Evolutionary conservation across 2,797 vertebrate species (phyloP).

Genomic region (Scomberomorus guttatus): DNA sequence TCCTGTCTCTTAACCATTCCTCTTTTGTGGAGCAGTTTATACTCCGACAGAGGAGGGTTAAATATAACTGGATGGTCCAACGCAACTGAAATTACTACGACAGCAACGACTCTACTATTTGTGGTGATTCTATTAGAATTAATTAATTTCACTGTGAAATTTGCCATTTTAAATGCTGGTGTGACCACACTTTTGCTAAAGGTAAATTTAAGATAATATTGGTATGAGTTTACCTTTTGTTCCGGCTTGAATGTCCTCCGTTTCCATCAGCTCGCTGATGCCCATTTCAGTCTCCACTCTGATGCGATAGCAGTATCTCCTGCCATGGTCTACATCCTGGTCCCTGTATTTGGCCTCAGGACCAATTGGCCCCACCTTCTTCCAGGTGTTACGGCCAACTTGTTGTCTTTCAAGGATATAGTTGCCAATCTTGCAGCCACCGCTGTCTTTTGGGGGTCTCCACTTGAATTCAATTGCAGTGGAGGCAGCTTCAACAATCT

Average conservation of each 20-base stretch:
- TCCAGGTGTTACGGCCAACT: slow-evolving; percentile 91
- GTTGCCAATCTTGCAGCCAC: slow-evolving; percentile 87
- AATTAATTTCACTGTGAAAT: not conserved
- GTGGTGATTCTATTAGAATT: not conserved
- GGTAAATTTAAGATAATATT: not conserved
- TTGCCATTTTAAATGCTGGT: not conserved
- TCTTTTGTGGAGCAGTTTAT: not conserved
- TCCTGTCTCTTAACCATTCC: not conserved
- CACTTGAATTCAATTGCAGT: slow-evolving; percentile 88
- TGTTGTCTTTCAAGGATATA: slow-evolving; percentile 91
- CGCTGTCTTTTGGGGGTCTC: slow-evolving; percentile 89
- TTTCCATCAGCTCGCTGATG: slow-evolving; percentile 88
- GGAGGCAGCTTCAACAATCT: slow-evolving; percentile 84
- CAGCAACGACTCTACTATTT: not conserved
- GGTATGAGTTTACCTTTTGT: slow-evolving; percentile 86
- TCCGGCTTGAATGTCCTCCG: slow-evolving; percentile 90
- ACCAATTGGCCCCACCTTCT: slow-evolving; percentile 87
- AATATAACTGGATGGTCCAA: not conserved
- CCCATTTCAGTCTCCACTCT: slow-evolving; percentile 89
- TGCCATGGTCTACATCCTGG: slow-evolving; percentile 87
- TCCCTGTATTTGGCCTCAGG: slow-evolving; percentile 86
- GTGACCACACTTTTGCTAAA: not conserved
- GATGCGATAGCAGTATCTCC: slow-evolving; percentile 91
- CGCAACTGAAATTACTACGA: not conserved
- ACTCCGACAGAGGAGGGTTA: too few relatives aligned